Percentiles rank a stretch among this genome's conserved stretches.
Conservation (phyloP, 1,140 invertebrate genomes). For the Coelopa frigida region DNA sequence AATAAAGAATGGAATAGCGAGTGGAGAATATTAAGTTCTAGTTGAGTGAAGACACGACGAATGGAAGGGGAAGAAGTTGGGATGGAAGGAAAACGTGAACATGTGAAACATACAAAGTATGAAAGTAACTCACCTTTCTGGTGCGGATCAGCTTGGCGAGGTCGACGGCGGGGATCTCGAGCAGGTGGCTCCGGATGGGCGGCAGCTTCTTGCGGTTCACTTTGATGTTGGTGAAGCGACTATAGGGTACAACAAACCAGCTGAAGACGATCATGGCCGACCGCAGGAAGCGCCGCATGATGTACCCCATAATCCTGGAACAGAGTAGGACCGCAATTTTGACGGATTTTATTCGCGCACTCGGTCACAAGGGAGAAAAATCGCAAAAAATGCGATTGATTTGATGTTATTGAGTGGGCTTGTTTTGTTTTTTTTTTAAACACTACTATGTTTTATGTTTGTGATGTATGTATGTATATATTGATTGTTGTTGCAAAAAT, state of each 20-base stretch:
- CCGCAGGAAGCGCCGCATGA: slow-evolving; percentile 43
- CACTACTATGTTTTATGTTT: background rate
- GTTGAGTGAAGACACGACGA: background rate
- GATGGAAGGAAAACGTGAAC: background rate
- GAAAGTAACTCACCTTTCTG: slow-evolving; percentile 48
- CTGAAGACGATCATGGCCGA: slow-evolving; percentile 45
- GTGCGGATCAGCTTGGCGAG: slow-evolving; percentile 54
- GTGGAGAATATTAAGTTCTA: no score
- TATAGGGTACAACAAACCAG: slow-evolving; percentile 44
- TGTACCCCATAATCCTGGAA: slow-evolving; percentile 45
- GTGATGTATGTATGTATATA: background rate
- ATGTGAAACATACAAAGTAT: background rate
- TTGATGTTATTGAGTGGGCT: background rate
- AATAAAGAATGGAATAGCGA: no score
- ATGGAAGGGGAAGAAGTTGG: background rate
- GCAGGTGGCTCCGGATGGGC: slow-evolving; percentile 51
- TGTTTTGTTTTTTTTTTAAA: slow-evolving; percentile 4
- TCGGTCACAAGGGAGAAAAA: slow-evolving; percentile 3
- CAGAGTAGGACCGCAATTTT: slow-evolving; percentile 46
- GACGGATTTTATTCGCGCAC: slow-evolving; percentile 25
- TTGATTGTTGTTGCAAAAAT: background rate
- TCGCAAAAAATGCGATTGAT: background rate
- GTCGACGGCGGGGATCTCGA: slow-evolving; percentile 54
- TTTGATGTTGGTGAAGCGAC: slow-evolving; percentile 54
- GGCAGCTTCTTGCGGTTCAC: slow-evolving; percentile 54